Conservation (phyloP, 2,113 vertebrate genomes). For the Calcarius ornatus region DNA sequence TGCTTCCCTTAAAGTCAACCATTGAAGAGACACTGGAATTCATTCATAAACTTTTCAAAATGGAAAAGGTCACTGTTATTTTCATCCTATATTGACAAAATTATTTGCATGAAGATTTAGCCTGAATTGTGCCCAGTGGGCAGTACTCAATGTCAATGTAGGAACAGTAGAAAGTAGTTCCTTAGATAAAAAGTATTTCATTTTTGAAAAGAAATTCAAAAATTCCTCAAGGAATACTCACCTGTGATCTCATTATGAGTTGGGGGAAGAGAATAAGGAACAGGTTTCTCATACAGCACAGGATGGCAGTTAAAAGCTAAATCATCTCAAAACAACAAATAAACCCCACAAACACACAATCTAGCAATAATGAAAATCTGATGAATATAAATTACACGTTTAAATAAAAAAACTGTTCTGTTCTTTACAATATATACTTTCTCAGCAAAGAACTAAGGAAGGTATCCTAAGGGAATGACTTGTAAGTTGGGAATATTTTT, state of each 20-base stretch:
- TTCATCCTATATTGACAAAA: not conserved
- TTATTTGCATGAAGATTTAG: not conserved
- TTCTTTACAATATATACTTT: not conserved
- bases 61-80: not conserved
- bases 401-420: not conserved
- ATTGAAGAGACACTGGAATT: not conserved
- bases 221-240: not conserved
- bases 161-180: not conserved
- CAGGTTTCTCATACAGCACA: not conserved
- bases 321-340: not conserved
- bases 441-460: not conserved
- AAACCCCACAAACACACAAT: rapidly evolving
- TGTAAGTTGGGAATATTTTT: not conserved
- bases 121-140: not conserved
- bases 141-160: not conserved
- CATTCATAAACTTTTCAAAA: not conserved
- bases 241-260: not conserved
- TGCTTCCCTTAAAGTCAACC: not conserved
- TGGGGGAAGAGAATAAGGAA: not conserved
- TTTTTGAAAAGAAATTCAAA: not conserved
- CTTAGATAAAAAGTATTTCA: not conserved
- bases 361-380: not conserved
- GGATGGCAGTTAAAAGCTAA: not conserved
- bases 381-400: not conserved
- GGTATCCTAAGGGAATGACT: not conserved